Evolutionary conservation across 35 echinoderm and acorn worm genomes (phyloP).

Genomic region (Strongylocentrotus purpuratus): DNA sequence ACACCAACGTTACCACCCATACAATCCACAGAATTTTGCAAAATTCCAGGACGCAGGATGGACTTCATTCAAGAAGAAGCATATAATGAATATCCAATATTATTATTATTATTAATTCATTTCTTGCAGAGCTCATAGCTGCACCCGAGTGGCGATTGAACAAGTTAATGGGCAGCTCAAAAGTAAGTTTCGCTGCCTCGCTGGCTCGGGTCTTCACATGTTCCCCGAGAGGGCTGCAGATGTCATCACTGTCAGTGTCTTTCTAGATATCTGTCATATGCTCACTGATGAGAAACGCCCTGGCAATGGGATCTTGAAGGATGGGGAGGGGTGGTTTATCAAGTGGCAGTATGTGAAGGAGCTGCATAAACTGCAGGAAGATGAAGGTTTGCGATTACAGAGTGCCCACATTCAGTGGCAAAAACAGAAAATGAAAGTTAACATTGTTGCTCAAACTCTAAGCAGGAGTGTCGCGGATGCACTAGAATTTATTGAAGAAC

Average conservation of each 20-base stretch:
- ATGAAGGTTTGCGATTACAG: conserved; percentile 46
- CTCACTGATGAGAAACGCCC: background rate
- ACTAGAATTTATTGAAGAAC: no score
- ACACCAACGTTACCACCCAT: no score
- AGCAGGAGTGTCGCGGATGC: no score
- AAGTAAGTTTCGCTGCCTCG: background rate
- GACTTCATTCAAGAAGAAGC: no score
- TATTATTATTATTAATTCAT: background rate
- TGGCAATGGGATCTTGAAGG: background rate
- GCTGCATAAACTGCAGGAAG: conserved; percentile 58
- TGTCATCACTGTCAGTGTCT: background rate
- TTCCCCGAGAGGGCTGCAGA: background rate
- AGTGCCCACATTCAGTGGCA: background rate
- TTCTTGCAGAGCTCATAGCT: background rate
- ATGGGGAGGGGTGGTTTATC: conserved; percentile 6
- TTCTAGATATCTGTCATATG: no score
- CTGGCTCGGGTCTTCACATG: background rate
- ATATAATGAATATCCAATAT: no score
- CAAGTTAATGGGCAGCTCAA: background rate
- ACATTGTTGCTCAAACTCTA: no score
- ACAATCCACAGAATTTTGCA: no score
- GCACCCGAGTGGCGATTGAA: background rate
- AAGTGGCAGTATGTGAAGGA: background rate
- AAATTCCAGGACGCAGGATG: no score
- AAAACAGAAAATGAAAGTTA: no score